phyloP scores from a whole-genome alignment of 2,797 vertebrate species.

The Takifugu rubripes region DNA sequence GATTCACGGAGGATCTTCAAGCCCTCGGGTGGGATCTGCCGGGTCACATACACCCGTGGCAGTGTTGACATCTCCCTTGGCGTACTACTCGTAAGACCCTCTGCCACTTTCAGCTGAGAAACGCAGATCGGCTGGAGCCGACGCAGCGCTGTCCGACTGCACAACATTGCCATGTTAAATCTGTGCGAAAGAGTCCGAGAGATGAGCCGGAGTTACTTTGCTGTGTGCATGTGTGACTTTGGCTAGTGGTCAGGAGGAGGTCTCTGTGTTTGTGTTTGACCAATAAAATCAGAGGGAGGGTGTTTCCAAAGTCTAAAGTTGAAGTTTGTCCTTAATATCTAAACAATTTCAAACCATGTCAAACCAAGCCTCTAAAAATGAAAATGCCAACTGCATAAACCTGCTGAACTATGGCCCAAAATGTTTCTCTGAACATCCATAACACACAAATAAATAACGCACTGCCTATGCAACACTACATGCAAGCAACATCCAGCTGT shows the following conservation, averaged over 20 bases:
- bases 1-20: conserved; percentile 76
- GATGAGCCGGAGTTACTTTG: conserved; percentile 36
- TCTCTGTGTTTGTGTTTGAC: conserved; percentile 39
- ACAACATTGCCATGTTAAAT: conserved; percentile 68
- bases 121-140: conserved; percentile 58
- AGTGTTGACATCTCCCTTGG: conserved; percentile 69
- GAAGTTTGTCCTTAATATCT: conserved; percentile 4
- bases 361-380: too few relatives aligned
- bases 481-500: too few relatives aligned
- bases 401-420: too few relatives aligned
- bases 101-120: conserved; percentile 40
- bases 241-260: conserved; percentile 56
- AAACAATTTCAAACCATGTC: background rate
- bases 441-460: too few relatives aligned
- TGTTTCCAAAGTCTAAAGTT: conserved; percentile 41
- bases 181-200: conserved; percentile 17
- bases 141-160: conserved; percentile 60
- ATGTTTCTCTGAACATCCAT: too few relatives aligned
- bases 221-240: conserved; percentile 36
- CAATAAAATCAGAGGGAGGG: conserved; percentile 67
- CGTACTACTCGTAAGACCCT: conserved; percentile 29
- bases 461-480: too few relatives aligned
- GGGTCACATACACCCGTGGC: conserved; percentile 75
- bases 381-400: too few relatives aligned
- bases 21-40: conserved; percentile 79